Evolutionary conservation across 2,797 vertebrate genomes (phyloP), one percentile per base, ranked within the genome.

Genomic region (Ptychobarbus kaznakovi): DNA sequence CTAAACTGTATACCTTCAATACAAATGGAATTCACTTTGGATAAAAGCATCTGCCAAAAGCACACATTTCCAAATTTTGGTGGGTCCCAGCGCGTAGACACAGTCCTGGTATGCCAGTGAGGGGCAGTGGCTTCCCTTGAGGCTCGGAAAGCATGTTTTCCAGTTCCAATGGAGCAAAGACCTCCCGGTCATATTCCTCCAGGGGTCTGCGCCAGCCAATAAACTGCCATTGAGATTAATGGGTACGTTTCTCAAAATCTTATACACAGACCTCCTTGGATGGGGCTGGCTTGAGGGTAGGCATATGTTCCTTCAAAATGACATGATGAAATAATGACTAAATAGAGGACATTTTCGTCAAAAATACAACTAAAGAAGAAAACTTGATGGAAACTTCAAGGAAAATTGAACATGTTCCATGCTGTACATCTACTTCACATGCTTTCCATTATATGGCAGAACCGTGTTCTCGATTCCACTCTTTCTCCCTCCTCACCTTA

Each of bases 161-260:
- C 12, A 42, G 15, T 61, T 7, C 75, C 35, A 25, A 1, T 11
- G n/a, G 44, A 63, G 76, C 76, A 78, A 63, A 78, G 56, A 63
- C 9, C 56, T 78, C 56, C 38, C 3, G 4, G 76, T 63, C 38
- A 78, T n/a, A 63, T 42, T 25, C 38, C 15, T 78, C 38, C n/a
- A 44, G 70, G n/a, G 70, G 70, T 73, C 3, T 73, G 70, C 13
- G 1, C 70, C 42, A 63, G 76, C 76, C 76, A 61, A 78, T 38
- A 42, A 78, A 61, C 53, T 44, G 56, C 51, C 38, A 42, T 20
- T 61, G 35, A 78, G 76, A 78, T 63, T 2, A 78, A 63, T 78
- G 22, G 56, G 22, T 25, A 42, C 4, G 35, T 6, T 4, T 38
- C 32, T 35, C 10, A 49, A 40, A 4, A 9, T 61, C 9, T 78